Evolutionary conservation across 2,888 invertebrate species (phyloP).

Genomic region (Euplexia lucipara): DNA sequence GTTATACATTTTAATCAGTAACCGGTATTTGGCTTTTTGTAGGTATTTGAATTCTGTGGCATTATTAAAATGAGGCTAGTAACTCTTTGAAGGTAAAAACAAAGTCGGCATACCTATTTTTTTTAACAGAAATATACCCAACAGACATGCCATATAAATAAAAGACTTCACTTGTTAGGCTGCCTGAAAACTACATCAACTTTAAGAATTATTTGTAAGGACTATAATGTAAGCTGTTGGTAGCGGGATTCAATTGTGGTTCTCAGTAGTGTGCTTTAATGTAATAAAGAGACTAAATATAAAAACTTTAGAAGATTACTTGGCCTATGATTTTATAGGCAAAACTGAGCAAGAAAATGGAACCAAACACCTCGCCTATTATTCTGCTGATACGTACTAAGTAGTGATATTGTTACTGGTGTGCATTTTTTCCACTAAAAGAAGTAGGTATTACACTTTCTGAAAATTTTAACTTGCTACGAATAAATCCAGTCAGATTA

Average conservation of each 20-base stretch:
- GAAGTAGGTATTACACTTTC: neutral
- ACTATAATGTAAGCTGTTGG: no score
- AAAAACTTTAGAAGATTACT: neutral
- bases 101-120: neutral
- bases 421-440: neutral
- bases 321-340: neutral
- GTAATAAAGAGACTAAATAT: no score
- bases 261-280: no score
- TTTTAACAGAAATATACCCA: slow-evolving; percentile 7
- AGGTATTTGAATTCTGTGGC: slow-evolving; percentile 7
- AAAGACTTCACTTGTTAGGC: neutral
- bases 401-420: no score
- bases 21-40: slow-evolving; percentile 23
- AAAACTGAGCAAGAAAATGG: neutral
- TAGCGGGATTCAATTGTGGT: no score
- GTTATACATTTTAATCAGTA: slow-evolving; percentile 43
- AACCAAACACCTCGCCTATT: neutral
- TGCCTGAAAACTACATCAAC: neutral
- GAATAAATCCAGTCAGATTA: no score
- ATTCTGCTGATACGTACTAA: neutral
- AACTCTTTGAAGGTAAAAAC: neutral
- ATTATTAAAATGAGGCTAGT: neutral
- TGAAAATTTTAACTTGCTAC: neutral
- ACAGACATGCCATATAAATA: slow-evolving; percentile 9
- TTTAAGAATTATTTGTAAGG: neutral